These are phyloP conservation scores for Prietella phreatophila DNA, from an alignment of 2,113 vertebrate genomes.

Conservation along the genomic window DNA sequence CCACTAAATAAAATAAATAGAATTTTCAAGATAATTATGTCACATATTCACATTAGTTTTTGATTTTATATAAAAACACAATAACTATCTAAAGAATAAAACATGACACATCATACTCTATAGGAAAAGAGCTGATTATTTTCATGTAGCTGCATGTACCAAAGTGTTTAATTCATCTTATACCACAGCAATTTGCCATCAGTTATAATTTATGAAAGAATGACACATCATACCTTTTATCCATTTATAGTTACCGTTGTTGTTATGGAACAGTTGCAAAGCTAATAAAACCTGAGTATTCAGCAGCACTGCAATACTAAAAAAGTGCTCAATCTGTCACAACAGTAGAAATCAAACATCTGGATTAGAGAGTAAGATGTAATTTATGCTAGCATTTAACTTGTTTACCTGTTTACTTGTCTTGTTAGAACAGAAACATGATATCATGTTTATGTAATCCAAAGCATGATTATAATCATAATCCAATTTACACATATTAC, in stretches of 20 bases:
- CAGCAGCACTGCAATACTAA: background rate
- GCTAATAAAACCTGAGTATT: background rate
- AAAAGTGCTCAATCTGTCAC: background rate
- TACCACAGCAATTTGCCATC: background rate
- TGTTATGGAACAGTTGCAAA: background rate
- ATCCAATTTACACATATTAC: slow-evolving; percentile 38
- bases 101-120: background rate
- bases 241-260: background rate
- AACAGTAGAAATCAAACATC: background rate
- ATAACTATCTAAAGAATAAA: background rate
- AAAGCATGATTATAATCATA: slow-evolving; percentile 26
- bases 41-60: background rate
- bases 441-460: slow-evolving; percentile 11
- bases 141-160: background rate
- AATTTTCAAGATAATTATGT: background rate
- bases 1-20: background rate
- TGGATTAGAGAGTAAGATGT: background rate
- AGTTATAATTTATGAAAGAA: background rate
- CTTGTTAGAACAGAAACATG: background rate
- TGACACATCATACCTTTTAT: background rate
- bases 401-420: background rate
- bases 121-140: background rate
- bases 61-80: background rate
- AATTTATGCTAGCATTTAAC: background rate
- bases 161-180: background rate